These are phyloP conservation scores for Melangyna quadrimaculata DNA, from an alignment of 2,888 invertebrate genomes.

Conservation along the genomic window DNA sequence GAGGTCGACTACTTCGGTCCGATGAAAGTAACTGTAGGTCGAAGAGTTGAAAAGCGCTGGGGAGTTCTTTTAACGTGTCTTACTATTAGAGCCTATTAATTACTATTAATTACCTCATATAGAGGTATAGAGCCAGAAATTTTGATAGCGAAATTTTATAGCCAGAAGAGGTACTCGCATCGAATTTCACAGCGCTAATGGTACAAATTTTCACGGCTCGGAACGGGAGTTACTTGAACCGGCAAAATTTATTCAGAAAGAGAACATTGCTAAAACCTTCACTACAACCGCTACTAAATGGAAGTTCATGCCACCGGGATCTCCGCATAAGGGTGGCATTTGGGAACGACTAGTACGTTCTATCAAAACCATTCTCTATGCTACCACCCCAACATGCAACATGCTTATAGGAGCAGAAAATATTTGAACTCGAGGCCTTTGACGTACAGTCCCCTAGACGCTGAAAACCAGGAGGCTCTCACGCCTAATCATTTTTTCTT, in stretches of 20 bases:
- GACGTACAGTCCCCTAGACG: too few relatives aligned
- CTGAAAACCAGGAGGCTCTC: too few relatives aligned
- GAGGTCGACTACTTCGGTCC: conserved; percentile 62
- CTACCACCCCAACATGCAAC: background rate
- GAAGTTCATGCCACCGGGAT: too few relatives aligned
- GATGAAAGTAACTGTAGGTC: conserved; percentile 42
- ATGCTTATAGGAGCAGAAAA: too few relatives aligned
- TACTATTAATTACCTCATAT: too few relatives aligned
- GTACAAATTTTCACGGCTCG: conserved; percentile 65
- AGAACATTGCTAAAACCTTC: background rate
- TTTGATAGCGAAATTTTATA: conserved; percentile 56
- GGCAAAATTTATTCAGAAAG: background rate
- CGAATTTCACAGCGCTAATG: conserved; percentile 60
- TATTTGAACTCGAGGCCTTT: background rate
- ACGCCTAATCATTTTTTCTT: background rate
- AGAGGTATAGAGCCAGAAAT: conserved; percentile 48
- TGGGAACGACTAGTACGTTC: background rate
- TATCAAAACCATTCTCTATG: background rate
- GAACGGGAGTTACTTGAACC: conserved; percentile 55
- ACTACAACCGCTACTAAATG: background rate
- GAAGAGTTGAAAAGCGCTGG: conserved; percentile 39
- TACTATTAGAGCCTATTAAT: conserved; percentile 56
- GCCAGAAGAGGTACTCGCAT: conserved; percentile 52
- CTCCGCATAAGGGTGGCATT: conserved; percentile 4
- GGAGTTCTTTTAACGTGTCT: conserved; percentile 67